phyloP scores from a whole-genome alignment of 2,888 invertebrate genomes.

The Glyphotaelius pellucidus region DNA sequence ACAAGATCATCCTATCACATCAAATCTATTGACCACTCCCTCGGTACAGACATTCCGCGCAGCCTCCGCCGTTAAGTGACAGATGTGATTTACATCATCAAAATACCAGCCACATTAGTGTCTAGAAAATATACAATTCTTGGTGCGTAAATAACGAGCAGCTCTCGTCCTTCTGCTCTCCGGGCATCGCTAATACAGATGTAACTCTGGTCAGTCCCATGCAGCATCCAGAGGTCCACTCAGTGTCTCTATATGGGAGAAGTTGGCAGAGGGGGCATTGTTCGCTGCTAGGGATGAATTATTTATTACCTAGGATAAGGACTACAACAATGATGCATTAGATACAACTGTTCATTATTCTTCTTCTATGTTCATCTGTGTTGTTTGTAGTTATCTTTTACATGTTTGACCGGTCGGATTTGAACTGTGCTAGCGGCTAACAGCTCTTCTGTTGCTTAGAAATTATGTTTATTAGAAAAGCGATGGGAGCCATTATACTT shows the following conservation, averaged over 20 bases:
- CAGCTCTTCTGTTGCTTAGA: background rate
- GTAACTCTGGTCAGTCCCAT: background rate
- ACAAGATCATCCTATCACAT: background rate
- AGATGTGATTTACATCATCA: constrained; percentile 42
- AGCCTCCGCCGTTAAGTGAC: constrained; percentile 16
- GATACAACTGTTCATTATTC: background rate
- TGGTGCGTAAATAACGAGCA: constrained; percentile 36
- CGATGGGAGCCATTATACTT: too few species aligned
- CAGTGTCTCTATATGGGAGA: constrained; percentile 21
- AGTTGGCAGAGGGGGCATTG: constrained; percentile 18
- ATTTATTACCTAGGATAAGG: constrained; percentile 34
- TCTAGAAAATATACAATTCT: constrained; percentile 20
- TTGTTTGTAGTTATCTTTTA: background rate
- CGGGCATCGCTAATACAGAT: constrained; percentile 25
- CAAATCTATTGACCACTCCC: background rate
- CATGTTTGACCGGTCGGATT: background rate
- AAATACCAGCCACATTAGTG: constrained; percentile 12
- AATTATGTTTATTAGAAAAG: too few species aligned
- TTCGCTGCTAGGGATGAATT: constrained; percentile 21
- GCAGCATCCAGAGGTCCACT: background rate
- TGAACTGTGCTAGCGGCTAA: background rate
- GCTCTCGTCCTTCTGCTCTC: background rate
- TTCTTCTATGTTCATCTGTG: background rate
- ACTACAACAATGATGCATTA: constrained; percentile 6
- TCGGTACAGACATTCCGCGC: background rate